phyloP scores from a whole-genome alignment of 2,113 vertebrate genomes.

The Podilymbus podiceps region DNA sequence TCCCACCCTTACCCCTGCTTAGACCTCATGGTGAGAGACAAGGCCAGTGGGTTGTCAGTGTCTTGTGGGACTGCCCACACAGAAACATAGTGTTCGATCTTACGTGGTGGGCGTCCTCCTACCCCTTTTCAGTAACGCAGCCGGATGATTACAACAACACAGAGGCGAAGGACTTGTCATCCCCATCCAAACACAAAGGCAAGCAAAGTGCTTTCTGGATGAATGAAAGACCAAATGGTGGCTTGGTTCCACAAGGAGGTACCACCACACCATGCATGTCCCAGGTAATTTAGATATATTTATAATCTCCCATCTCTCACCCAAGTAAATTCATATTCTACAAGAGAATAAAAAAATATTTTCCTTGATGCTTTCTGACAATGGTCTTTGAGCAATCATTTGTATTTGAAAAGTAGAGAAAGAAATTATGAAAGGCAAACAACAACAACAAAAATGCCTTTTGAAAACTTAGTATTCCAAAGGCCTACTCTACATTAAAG shows the following conservation, averaged over 20 bases:
- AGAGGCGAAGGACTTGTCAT: not conserved
- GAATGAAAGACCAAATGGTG: not conserved
- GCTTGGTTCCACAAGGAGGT: not conserved
- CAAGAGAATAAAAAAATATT: not conserved
- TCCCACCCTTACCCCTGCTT: not conserved
- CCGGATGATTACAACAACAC: not conserved
- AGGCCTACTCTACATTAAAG: not conserved
- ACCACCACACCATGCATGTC: fast-evolving
- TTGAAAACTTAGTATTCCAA: not conserved
- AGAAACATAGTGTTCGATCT: not conserved
- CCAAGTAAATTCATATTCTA: not conserved
- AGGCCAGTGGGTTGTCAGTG: not conserved
- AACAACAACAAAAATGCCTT: not conserved
- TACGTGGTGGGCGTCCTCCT: not conserved
- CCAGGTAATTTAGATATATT: not conserved
- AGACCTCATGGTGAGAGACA: not conserved
- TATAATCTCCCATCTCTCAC: not conserved
- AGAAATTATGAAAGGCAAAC: not conserved
- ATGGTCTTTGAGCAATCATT: not conserved
- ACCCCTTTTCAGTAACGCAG: not conserved
- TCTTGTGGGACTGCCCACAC: not conserved
- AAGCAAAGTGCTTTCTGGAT: not conserved
- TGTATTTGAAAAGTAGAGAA: not conserved
- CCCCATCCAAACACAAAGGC: not conserved
- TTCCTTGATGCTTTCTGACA: not conserved